A percentile compares a stretch with the other conserved stretches of the same genome.
These are phyloP conservation scores for Gambusia yucatana DNA, from an alignment of 2,797 vertebrate species.

Conservation along the genomic window DNA sequence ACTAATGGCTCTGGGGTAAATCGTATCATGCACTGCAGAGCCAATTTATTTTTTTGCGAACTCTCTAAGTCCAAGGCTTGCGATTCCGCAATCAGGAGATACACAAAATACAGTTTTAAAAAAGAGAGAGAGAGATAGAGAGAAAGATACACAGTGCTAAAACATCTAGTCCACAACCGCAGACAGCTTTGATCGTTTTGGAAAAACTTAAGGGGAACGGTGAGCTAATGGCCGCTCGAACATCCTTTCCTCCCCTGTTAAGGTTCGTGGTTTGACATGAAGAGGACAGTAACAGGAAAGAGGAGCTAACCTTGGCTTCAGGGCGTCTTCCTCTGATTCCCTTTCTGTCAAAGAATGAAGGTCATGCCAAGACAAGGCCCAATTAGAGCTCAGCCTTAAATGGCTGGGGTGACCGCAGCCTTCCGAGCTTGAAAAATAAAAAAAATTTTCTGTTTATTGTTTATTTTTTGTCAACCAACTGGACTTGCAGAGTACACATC, in stretches of 20 bases:
- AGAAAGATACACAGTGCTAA: constrained; percentile 18
- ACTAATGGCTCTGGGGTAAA: constrained; percentile 60
- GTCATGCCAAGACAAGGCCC: constrained; percentile 71
- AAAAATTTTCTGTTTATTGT: constrained; percentile 10
- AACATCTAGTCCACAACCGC: constrained; percentile 37
- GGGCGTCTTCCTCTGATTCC: constrained; percentile 59
- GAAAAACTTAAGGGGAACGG: constrained; percentile 39
- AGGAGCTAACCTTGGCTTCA: constrained; percentile 43
- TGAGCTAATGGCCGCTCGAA: constrained; percentile 52
- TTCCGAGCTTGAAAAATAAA: constrained; percentile 12
- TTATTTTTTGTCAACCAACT: constrained; percentile 15
- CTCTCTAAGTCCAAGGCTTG: constrained; percentile 21
- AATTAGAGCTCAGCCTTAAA: constrained; percentile 66
- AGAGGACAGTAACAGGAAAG: constrained; percentile 12
- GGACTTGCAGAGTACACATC: constrained; percentile 5
- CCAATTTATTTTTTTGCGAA: constrained; percentile 26
- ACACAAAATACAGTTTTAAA: constrained; percentile 1
- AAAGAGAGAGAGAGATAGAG: background rate
- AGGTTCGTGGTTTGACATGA: constrained; percentile 44
- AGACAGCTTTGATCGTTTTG: constrained; percentile 49
- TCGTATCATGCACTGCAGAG: constrained; percentile 40
- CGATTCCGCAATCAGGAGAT: constrained; percentile 11
- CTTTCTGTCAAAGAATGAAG: constrained; percentile 77
- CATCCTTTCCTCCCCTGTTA: constrained; percentile 28
- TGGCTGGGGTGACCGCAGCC: constrained; percentile 40